Evolutionary conservation across 2,113 vertebrate genomes (phyloP).

Genomic region (Jacana jacana): DNA sequence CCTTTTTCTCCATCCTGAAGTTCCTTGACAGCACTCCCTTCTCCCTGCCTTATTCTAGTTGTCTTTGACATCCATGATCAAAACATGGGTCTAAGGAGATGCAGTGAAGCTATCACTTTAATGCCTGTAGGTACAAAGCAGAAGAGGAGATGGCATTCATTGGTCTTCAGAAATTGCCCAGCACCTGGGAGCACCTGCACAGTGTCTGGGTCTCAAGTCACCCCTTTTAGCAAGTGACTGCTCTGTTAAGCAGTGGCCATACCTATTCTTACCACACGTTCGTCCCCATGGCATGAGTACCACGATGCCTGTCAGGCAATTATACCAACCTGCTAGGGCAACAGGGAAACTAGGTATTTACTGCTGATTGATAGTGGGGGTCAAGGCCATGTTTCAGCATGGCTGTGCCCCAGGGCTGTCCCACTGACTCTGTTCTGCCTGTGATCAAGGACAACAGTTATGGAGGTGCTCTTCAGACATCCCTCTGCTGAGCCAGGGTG

Average conservation of each 20-base stretch:
- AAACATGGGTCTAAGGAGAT: background rate
- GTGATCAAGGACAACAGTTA: background rate
- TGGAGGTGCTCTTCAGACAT: background rate
- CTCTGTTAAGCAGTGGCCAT: fast-evolving
- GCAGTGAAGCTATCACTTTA: background rate
- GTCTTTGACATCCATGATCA: background rate
- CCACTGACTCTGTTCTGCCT: background rate
- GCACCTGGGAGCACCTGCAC: background rate
- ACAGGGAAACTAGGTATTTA: background rate
- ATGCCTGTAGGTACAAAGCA: background rate
- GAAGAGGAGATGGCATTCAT: background rate
- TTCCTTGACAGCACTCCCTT: background rate
- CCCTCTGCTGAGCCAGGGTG: background rate
- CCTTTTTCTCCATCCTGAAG: background rate
- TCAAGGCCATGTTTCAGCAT: background rate
- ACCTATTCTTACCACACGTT: background rate
- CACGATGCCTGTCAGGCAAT: fast-evolving
- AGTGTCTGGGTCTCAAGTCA: fast-evolving
- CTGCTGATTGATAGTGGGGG: background rate
- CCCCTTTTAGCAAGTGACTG: background rate
- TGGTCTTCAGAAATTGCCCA: background rate
- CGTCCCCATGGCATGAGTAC: background rate
- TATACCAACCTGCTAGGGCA: background rate
- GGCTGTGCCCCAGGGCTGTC: background rate
- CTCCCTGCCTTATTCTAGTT: background rate